These are phyloP conservation scores for Hirtodrosophila duncani DNA, from an alignment of 2,888 invertebrate species.

Conservation along the genomic window DNA sequence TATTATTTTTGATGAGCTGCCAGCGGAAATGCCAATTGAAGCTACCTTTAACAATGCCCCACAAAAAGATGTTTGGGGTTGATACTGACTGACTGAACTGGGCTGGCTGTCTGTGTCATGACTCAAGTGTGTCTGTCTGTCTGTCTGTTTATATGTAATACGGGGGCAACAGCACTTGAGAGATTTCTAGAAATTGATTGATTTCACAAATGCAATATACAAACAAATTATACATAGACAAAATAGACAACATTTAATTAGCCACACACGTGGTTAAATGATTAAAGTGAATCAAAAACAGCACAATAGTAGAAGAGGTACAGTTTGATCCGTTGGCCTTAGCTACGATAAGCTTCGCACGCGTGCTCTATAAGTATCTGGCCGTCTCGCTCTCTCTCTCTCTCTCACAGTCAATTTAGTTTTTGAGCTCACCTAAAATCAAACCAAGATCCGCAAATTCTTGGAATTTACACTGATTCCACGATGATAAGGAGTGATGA, in stretches of 20 bases:
- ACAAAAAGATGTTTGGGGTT: slow-evolving; percentile 48
- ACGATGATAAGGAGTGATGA: too few species aligned
- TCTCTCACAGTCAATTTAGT: too few species aligned
- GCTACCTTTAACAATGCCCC: slow-evolving; percentile 61
- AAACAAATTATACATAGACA: not conserved
- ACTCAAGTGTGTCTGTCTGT: slow-evolving; percentile 46
- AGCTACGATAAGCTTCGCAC: slow-evolving; percentile 38
- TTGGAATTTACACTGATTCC: too few species aligned
- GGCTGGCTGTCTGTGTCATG: slow-evolving; percentile 21
- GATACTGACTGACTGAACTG: slow-evolving; percentile 11
- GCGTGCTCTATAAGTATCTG: slow-evolving; percentile 30
- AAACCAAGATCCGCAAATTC: too few species aligned
- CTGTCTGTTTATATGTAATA: too few species aligned
- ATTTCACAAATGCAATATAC: slow-evolving; percentile 17
- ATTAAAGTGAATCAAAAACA: slow-evolving; percentile 14
- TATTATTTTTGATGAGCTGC: slow-evolving; percentile 37
- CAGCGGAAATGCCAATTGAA: slow-evolving; percentile 64
- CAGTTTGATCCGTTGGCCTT: slow-evolving; percentile 28
- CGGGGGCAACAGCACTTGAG: slow-evolving; percentile 14
- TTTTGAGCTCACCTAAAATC: too few species aligned
- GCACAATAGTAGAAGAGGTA: slow-evolving; percentile 22
- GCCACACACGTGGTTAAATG: not conserved
- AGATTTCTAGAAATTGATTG: slow-evolving; percentile 48
- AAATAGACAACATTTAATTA: not conserved
- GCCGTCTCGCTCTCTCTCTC: not conserved